These are phyloP conservation scores for Scrobipalpa costella DNA, from an alignment of 2,888 invertebrate genomes.

Conservation along the genomic window DNA sequence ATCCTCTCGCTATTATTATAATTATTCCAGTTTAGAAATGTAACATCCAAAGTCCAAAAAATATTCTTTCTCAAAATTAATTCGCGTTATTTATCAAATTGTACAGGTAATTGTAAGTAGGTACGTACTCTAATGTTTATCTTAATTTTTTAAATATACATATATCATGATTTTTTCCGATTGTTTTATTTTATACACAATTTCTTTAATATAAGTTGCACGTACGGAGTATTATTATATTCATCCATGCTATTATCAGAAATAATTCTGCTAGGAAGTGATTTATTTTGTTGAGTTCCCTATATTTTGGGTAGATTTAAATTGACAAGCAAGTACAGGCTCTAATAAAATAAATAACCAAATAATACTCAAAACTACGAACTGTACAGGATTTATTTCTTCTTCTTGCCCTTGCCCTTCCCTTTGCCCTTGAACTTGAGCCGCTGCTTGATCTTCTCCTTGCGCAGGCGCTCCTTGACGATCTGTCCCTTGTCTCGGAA, in stretches of 20 bases:
- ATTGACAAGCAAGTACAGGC: too few relatives aligned
- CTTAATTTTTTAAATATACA: slow-evolving; percentile 78
- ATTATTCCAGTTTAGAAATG: slow-evolving; percentile 47
- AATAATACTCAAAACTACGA: neutral
- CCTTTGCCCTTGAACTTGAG: slow-evolving; percentile 65
- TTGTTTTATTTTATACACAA: slow-evolving; percentile 48
- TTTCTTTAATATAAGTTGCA: too few relatives aligned
- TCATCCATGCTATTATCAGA: too few relatives aligned
- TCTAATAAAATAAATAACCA: neutral
- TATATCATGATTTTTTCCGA: slow-evolving; percentile 72
- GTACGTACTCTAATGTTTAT: slow-evolving; percentile 69
- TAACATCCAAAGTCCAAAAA: slow-evolving; percentile 64
- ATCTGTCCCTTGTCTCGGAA: slow-evolving; percentile 88
- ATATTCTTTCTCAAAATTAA: slow-evolving; percentile 59
- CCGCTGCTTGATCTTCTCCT: slow-evolving; percentile 82
- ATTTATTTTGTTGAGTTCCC: too few relatives aligned
- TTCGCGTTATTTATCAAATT: slow-evolving; percentile 71
- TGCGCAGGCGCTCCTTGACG: slow-evolving; percentile 85
- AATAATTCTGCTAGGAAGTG: too few relatives aligned
- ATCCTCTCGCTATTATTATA: slow-evolving; percentile 1
- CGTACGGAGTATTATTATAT: too few relatives aligned
- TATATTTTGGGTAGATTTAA: too few relatives aligned
- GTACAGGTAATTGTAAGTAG: slow-evolving; percentile 79
- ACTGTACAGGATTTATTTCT: slow-evolving; percentile 16
- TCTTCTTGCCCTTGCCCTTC: slow-evolving; percentile 62